Conservation (phyloP, 2,797 vertebrate species). For the Emydoidea blandingii region DNA sequence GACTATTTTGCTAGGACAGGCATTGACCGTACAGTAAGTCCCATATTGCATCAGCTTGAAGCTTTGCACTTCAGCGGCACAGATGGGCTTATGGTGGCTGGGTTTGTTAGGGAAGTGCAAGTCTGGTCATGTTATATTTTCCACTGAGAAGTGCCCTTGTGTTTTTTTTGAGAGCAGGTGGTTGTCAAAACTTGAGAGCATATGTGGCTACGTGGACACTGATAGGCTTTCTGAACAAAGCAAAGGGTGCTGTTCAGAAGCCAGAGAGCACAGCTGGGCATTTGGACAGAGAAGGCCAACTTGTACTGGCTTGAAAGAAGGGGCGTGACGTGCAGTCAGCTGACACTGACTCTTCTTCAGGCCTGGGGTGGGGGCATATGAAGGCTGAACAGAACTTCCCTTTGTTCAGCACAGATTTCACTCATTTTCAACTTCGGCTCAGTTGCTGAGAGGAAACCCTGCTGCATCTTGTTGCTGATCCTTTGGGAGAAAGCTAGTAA, state of each 20-base stretch:
- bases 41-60: not conserved
- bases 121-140: not conserved
- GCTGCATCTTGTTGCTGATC: not conserved
- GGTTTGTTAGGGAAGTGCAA: not conserved
- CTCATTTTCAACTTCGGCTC: not conserved
- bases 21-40: not conserved
- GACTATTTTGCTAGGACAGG: conserved; percentile 25
- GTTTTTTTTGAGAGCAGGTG: not conserved
- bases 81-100: not conserved
- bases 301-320: not conserved
- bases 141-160: not conserved
- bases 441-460: not conserved
- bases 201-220: not conserved
- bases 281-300: not conserved
- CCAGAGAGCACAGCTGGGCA: not conserved
- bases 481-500: accelerated
- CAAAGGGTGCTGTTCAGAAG: accelerated
- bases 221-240: not conserved
- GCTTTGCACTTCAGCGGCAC: not conserved
- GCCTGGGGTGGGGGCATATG: not conserved
- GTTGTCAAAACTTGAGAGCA: not conserved
- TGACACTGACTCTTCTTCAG: not conserved
- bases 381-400: not conserved
- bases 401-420: accelerated
- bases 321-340: accelerated